Evolutionary conservation across 2,797 vertebrate genomes (phyloP).

Genomic region (Buphagus erythrorhynchus): DNA sequence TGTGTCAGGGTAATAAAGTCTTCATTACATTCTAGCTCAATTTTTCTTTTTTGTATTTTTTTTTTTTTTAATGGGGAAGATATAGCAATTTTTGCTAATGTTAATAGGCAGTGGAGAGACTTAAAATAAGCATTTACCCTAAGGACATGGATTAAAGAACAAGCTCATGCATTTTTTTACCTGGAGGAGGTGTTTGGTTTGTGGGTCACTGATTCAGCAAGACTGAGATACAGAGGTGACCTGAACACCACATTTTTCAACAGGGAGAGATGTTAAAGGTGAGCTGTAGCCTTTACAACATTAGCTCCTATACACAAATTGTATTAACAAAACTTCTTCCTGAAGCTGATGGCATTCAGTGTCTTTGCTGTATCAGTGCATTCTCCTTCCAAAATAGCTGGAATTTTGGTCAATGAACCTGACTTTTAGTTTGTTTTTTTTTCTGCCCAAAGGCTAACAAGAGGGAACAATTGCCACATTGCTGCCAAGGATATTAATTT

Average conservation of each 20-base stretch:
- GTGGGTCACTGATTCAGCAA: slow-evolving; percentile 22
- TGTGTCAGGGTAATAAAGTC: neutral
- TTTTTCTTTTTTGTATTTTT: neutral
- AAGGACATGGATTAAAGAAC: slow-evolving; percentile 25
- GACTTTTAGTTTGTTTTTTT: neutral
- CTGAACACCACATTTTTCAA: neutral
- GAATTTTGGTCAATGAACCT: neutral
- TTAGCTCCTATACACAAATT: neutral
- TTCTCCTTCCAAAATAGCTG: neutral
- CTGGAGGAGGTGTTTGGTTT: neutral
- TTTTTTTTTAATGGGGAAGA: neutral
- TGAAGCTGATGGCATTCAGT: neutral
- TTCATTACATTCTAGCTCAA: neutral
- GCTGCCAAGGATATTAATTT: neutral
- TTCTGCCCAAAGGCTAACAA: neutral
- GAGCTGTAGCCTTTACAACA: neutral
- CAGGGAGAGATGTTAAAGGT: neutral
- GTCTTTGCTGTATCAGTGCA: neutral
- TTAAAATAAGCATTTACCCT: slow-evolving; percentile 27
- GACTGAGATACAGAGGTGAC: neutral
- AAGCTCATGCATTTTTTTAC: slow-evolving; percentile 6
- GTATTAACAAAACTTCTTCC: neutral
- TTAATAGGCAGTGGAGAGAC: neutral
- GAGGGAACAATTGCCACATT: neutral
- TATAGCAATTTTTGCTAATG: neutral